Evolutionary conservation across 92 coral and sea anemone genomes (phyloP).

Genomic region (Zoanthus sociatus): DNA sequence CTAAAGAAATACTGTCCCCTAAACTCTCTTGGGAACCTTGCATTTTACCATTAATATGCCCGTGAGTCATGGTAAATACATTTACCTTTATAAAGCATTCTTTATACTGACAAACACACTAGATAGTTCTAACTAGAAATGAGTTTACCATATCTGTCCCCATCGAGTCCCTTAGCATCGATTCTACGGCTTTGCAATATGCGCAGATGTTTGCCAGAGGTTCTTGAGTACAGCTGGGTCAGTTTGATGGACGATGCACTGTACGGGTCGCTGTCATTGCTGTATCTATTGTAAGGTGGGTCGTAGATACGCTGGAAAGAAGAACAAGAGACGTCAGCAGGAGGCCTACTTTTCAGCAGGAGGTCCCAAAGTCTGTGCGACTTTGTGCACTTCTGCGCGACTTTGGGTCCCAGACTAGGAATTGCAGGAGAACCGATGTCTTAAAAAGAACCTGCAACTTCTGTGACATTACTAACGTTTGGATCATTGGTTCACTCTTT

Average conservation of each 20-base stretch:
- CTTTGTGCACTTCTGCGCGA: too few relatives aligned
- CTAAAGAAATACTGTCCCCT: too few relatives aligned
- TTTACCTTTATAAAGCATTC: neutral
- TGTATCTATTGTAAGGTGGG: conserved; percentile 47
- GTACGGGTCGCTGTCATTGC: conserved; percentile 37
- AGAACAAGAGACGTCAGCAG: neutral
- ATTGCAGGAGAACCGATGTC: too few relatives aligned
- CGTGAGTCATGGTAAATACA: too few relatives aligned
- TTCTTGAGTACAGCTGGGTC: conserved; percentile 94
- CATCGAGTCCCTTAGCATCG: conserved; percentile 85
- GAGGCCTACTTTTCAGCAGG: too few relatives aligned
- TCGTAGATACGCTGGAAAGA: neutral
- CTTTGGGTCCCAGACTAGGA: too few relatives aligned
- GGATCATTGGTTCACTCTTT: too few relatives aligned
- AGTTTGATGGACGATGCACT: conserved; percentile 80
- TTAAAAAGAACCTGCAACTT: too few relatives aligned
- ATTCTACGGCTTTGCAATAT: conserved; percentile 70
- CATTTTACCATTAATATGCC: too few relatives aligned
- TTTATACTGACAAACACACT: neutral
- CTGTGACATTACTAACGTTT: too few relatives aligned
- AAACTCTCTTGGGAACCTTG: too few relatives aligned
- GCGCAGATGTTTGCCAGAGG: conserved; percentile 84
- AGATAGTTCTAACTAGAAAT: neutral
- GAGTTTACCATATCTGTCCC: conserved; percentile 85
- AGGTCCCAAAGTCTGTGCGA: too few relatives aligned